Percentiles rank a stretch among this genome's conserved stretches.
phyloP scores from a whole-genome alignment of 2,797 vertebrate species.

The Mus spretus region DNA sequence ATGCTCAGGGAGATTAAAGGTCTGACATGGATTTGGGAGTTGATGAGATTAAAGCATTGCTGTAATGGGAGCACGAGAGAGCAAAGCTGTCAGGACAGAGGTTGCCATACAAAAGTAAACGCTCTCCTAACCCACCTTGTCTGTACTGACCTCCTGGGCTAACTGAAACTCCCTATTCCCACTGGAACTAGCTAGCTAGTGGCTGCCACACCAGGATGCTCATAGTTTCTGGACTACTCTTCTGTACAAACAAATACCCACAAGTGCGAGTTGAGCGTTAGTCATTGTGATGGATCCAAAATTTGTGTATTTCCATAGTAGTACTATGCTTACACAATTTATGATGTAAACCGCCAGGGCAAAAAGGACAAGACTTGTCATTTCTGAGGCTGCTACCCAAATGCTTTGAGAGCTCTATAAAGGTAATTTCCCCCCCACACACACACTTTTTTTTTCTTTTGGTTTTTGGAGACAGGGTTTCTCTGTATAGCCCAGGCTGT shows the following conservation, averaged over 20 bases:
- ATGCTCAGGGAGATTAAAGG: slow-evolving; percentile 58
- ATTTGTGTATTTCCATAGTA: slow-evolving; percentile 14
- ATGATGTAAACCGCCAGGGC: not conserved
- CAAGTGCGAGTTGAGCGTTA: not conserved
- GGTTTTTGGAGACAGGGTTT: too few species aligned
- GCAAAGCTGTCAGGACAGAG: slow-evolving; percentile 1
- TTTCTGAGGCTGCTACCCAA: slow-evolving; percentile 40
- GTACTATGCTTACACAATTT: not conserved
- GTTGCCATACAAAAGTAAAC: not conserved
- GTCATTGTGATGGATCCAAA: not conserved
- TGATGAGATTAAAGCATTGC: slow-evolving; percentile 52
- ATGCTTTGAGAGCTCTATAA: slow-evolving; percentile 18
- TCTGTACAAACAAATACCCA: not conserved
- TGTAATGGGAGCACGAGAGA: not conserved
- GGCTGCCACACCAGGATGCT: not conserved
- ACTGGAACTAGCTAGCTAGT: not conserved
- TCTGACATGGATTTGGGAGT: not conserved
- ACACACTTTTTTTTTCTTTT: too few species aligned
- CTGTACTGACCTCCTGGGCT: not conserved
- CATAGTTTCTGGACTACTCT: not conserved
- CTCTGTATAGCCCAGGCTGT: too few species aligned
- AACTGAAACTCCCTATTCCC: not conserved
- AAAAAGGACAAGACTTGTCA: slow-evolving; percentile 28
- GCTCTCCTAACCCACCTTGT: not conserved
- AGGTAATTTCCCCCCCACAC: not conserved